These are phyloP conservation scores for Capra hircus DNA, from an alignment of 2,113 vertebrate species.

Conservation along the genomic window DNA sequence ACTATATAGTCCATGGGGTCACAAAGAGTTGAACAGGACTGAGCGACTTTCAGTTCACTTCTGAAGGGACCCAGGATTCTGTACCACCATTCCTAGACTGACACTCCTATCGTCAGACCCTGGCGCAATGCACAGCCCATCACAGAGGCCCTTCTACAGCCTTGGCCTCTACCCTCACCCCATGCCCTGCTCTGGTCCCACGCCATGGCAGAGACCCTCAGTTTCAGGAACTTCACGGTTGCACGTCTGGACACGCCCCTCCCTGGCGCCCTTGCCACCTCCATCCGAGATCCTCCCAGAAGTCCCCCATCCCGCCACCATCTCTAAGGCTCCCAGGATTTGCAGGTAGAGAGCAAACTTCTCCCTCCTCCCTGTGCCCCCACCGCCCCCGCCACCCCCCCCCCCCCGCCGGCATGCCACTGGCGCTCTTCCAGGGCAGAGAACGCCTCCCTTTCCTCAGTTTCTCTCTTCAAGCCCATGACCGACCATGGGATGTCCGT, in stretches of 20 bases:
- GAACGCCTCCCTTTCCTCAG: background rate
- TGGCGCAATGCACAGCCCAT: background rate
- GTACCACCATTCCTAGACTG: background rate
- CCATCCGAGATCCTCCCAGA: background rate
- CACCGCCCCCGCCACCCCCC: accelerated
- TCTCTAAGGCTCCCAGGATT: background rate
- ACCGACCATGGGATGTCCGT: background rate
- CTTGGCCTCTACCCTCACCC: background rate
- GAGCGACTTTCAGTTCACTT: background rate
- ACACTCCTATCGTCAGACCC: background rate
- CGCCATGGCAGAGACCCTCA: background rate
- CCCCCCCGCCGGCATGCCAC: accelerated
- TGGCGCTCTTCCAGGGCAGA: background rate
- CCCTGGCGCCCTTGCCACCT: background rate
- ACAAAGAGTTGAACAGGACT: background rate
- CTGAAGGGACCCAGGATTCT: background rate
- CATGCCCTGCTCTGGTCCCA: background rate
- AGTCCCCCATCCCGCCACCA: background rate
- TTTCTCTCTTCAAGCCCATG: background rate
- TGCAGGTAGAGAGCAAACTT: background rate
- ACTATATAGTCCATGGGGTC: background rate
- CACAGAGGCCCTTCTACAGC: background rate
- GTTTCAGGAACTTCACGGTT: background rate
- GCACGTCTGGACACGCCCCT: background rate
- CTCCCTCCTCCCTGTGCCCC: background rate